Conservation (phyloP, 2,113 vertebrate genomes). For the Myrmophylax atrothorax region DNA sequence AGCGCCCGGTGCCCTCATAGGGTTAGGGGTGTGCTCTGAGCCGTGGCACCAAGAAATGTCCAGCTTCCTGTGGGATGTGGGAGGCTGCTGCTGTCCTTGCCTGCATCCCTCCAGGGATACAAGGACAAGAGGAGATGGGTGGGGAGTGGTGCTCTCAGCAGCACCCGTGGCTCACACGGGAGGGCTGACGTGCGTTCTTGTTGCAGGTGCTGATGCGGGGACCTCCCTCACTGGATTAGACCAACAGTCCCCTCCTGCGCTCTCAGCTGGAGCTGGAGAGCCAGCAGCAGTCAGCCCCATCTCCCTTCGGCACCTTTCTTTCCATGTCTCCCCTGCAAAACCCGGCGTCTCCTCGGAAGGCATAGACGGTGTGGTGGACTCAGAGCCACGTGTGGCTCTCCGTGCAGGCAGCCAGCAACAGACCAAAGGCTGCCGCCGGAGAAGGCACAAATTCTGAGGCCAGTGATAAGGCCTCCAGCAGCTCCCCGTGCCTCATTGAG, state of each 20-base stretch:
- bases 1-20: background rate
- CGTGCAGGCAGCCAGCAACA: slow-evolving; percentile 44
- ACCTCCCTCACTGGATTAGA: slow-evolving; percentile 17
- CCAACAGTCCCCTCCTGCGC: background rate
- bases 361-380: slow-evolving; percentile 79
- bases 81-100: background rate
- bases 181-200: background rate
- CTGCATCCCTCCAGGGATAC: background rate
- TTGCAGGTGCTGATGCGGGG: slow-evolving; percentile 63
- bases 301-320: slow-evolving; percentile 12
- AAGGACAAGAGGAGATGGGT: background rate
- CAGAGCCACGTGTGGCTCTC: slow-evolving; percentile 58
- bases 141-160: background rate
- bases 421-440: slow-evolving; percentile 68
- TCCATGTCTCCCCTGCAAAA: slow-evolving; percentile 76
- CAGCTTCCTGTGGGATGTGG: background rate
- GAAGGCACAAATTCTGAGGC: slow-evolving; percentile 71
- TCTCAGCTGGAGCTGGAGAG: background rate
- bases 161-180: background rate
- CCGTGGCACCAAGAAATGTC: background rate
- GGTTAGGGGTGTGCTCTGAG: background rate
- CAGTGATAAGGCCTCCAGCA: rapidly evolving
- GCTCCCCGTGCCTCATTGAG: rapidly evolving
- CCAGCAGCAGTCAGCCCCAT: rapidly evolving
- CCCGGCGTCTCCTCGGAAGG: slow-evolving; percentile 81